phyloP scores from a whole-genome alignment of 2,113 vertebrate genomes.

The Semicossyphus pulcher region DNA sequence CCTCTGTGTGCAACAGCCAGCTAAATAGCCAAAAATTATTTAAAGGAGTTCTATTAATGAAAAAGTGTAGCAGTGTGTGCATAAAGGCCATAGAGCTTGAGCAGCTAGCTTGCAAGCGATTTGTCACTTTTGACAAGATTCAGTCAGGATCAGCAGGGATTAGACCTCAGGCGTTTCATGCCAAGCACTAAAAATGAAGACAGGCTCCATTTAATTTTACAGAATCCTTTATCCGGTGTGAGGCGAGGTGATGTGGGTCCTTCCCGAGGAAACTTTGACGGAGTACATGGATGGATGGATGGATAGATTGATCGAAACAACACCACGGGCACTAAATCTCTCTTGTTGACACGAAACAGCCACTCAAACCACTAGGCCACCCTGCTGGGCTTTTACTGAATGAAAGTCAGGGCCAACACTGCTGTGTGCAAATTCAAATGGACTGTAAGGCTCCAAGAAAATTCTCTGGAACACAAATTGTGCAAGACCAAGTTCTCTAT shows the following conservation, averaged over 20 bases:
- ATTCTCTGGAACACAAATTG: neutral
- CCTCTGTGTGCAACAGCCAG: neutral
- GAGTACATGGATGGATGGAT: conserved; percentile 31
- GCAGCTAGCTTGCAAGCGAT: conserved; percentile 22
- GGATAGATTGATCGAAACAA: conserved; percentile 48
- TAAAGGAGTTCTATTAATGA: neutral
- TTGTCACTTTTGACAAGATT: conserved; percentile 60
- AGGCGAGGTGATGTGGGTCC: conserved; percentile 29
- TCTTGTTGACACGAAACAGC: conserved; percentile 43
- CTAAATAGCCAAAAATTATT: neutral
- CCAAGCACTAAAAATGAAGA: conserved; percentile 53
- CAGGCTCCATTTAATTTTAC: conserved; percentile 48
- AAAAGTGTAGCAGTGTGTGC: neutral
- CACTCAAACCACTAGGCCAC: conserved; percentile 27
- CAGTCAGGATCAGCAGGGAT: conserved; percentile 51
- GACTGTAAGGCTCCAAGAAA: conserved; percentile 21
- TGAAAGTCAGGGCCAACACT: conserved; percentile 10
- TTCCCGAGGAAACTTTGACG: conserved; percentile 45
- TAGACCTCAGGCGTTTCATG: conserved; percentile 40
- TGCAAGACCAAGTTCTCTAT: conserved; percentile 7
- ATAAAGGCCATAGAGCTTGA: conserved; percentile 2
- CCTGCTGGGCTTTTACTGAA: conserved; percentile 36
- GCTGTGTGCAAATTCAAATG: conserved; percentile 47
- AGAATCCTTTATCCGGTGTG: conserved; percentile 19
- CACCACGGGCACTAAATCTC: conserved; percentile 31